phyloP scores from a whole-genome alignment of 2,888 invertebrate species.

The Sminthurinus aureus region DNA sequence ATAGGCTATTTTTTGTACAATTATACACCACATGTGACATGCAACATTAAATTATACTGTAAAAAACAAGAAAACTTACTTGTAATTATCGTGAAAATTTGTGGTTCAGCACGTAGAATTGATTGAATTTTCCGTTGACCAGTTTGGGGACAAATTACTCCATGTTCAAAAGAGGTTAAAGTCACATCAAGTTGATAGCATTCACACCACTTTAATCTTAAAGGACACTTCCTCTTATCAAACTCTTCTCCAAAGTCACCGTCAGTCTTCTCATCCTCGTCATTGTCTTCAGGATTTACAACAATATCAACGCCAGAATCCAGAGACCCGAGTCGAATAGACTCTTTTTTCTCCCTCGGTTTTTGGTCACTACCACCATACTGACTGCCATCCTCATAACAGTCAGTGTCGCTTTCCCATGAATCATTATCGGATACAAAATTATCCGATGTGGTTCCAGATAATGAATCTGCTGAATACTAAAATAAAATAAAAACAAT shows the following conservation, averaged over 20 bases:
- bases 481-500: background rate
- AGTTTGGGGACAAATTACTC: background rate
- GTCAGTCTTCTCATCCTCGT: background rate
- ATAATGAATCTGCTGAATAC: background rate
- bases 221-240: background rate
- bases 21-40: too few relatives aligned
- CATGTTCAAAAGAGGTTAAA: background rate
- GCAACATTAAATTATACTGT: too few relatives aligned
- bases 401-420: background rate
- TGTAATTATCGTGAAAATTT: slow-evolving; percentile 24
- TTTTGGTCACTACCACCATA: background rate
- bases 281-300: background rate
- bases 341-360: background rate
- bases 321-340: background rate
- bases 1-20: too few relatives aligned
- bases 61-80: background rate
- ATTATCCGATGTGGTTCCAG: background rate
- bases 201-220: background rate
- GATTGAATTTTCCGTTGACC: slow-evolving; percentile 26
- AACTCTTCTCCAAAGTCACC: background rate
- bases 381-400: background rate
- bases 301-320: slow-evolving; percentile 4
- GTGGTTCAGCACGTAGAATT: slow-evolving; percentile 32
- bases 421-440: background rate
- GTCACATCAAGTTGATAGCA: background rate